These are phyloP conservation scores for Thelaira solivaga DNA, from an alignment of 2,888 invertebrate genomes.

Conservation along the genomic window DNA sequence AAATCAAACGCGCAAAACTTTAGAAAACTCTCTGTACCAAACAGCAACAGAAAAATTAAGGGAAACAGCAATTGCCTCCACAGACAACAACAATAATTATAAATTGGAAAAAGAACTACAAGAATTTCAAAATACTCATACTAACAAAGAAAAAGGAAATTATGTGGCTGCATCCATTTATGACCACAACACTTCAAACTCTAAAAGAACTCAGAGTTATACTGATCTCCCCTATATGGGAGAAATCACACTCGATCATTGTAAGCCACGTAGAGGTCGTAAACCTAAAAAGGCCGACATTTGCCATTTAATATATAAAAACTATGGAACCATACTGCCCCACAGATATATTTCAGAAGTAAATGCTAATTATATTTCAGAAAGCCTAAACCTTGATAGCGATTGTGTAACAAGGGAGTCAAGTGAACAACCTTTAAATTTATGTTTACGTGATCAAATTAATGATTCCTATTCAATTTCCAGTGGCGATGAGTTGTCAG, in stretches of 20 bases:
- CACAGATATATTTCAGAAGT: slow-evolving; percentile 77
- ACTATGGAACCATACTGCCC: slow-evolving; percentile 91
- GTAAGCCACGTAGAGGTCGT: slow-evolving; percentile 89
- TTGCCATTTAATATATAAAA: slow-evolving; percentile 93
- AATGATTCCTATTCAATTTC: slow-evolving; percentile 72
- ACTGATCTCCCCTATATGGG: slow-evolving; percentile 94
- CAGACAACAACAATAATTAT: slow-evolving; percentile 30
- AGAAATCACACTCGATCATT: slow-evolving; percentile 92
- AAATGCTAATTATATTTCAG: background rate
- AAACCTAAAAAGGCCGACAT: slow-evolving; percentile 96
- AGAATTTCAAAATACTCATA: background rate
- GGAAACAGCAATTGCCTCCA: background rate
- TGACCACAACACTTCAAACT: background rate
- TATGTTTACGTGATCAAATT: slow-evolving; percentile 85
- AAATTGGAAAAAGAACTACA: background rate
- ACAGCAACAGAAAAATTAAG: background rate
- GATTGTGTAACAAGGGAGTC: too few relatives aligned
- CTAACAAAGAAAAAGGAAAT: background rate
- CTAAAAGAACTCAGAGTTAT: slow-evolving; percentile 79
- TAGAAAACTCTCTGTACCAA: background rate
- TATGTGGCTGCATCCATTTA: background rate
- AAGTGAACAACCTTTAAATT: slow-evolving; percentile 86
- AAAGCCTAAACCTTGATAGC: too few relatives aligned
- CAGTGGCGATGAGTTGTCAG: slow-evolving; percentile 68
- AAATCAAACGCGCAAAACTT: background rate